Base-by-base conservation (phyloP, 1,140 invertebrate genomes). In the Thrips palmi region DNA sequence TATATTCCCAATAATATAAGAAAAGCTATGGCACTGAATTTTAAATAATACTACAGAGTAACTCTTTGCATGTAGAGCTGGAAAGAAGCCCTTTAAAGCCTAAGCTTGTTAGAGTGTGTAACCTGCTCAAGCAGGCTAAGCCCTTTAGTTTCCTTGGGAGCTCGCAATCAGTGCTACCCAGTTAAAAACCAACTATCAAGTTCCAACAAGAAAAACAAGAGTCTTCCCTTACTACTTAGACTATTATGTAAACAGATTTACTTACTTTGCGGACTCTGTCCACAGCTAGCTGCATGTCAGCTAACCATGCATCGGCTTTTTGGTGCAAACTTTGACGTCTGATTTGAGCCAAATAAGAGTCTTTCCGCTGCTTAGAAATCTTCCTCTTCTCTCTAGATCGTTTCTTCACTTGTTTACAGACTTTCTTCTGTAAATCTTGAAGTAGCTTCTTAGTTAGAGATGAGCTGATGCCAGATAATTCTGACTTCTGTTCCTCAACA, bases 271-370 rank as follows among this genome's bases (percentile, higher is more conserved):
- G 72, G 31, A 62, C 61, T 43, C 59, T 65, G 37, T 71, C 59
- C 22, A 73, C 67, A 34, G 68, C 56, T 50, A 72, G 67, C 46
- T 71, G 62, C 45, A 67, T 64, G 46, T 60, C 65, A 49, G 54
- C 62, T 42, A 65, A 55, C 63, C 62, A 76, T 49, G 67, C 63
- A 64, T 64, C 64, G 49, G 70, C 77, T 46, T 61, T 59, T 52
- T 60, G 61, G 45, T 56, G 46, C 51, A 63, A 49, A 50, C 56
- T 55, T 56, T 58, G 49, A 52, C 49, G 29, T 44, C 56, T 48
- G 54, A 54, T 46, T 55, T 53, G 47, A 55, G 43, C 45, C 46
- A 52, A 34, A 52, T 50, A 47, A 39, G 64, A 65, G 29, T 63
- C 52, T 18, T 48, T 43, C 47, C 58, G 62, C 48, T 52, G 57